Evolutionary conservation across 1,140 invertebrate genomes (phyloP).

Genomic region (Drosophila ficusphila): DNA sequence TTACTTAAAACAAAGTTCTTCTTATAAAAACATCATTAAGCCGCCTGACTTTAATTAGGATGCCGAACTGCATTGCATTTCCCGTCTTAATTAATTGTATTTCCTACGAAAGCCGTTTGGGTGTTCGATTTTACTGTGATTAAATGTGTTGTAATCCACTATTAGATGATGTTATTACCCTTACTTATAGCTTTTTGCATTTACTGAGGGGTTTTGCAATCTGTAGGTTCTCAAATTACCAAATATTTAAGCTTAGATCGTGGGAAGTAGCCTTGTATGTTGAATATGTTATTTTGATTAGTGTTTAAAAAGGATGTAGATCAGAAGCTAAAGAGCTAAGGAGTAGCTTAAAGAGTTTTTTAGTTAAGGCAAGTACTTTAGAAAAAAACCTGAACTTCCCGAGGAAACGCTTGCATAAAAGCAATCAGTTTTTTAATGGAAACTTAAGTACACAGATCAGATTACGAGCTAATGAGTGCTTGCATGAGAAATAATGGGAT

Average conservation of each 20-base stretch:
- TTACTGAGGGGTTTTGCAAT: too few species aligned
- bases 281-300: too few species aligned
- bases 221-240: neutral
- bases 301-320: slow-evolving; percentile 15
- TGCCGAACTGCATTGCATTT: neutral
- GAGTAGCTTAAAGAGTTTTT: slow-evolving; percentile 8
- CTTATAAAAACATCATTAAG: slow-evolving; percentile 6
- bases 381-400: slow-evolving; percentile 33
- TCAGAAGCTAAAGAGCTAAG: neutral
- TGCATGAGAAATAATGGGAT: slow-evolving; percentile 26
- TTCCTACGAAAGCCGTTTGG: neutral
- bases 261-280: too few species aligned
- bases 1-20: slow-evolving; percentile 39
- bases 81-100: slow-evolving; percentile 26
- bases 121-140: neutral
- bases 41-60: slow-evolving; percentile 10
- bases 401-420: slow-evolving; percentile 28
- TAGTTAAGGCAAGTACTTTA: slow-evolving; percentile 15
- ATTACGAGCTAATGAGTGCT: slow-evolving; percentile 23
- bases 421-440: slow-evolving; percentile 43
- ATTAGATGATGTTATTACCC: neutral
- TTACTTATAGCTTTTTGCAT: neutral
- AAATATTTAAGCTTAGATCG: neutral
- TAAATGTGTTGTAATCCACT: neutral
- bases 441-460: slow-evolving; percentile 43